phyloP scores from a whole-genome alignment of 1,140 invertebrate genomes.

The Elymnias hypermnestra region DNA sequence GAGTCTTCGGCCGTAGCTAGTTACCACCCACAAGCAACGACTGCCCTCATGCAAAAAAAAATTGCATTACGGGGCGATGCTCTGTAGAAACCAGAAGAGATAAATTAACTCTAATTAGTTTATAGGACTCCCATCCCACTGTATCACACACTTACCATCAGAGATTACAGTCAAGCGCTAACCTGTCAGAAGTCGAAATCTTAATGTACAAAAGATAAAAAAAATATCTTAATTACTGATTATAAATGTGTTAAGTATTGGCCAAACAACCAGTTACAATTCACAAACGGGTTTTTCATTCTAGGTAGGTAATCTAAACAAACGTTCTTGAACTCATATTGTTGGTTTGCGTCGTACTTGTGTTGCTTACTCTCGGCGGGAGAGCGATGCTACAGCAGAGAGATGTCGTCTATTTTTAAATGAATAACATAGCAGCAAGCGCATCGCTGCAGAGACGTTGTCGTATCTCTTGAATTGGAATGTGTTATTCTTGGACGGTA shows the following conservation, averaged over 20 bases:
- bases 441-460: constrained; percentile 26
- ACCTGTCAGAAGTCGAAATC: too few relatives aligned
- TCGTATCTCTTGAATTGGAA: constrained; percentile 5
- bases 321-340: constrained; percentile 35
- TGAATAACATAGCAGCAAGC: constrained; percentile 45
- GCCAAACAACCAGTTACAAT: constrained; percentile 19
- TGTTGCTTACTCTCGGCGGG: constrained; percentile 61
- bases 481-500: constrained; percentile 3
- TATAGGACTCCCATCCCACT: too few relatives aligned
- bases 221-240: constrained; percentile 11
- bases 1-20: too few relatives aligned
- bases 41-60: too few relatives aligned
- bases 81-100: too few relatives aligned
- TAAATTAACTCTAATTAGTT: too few relatives aligned
- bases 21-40: too few relatives aligned
- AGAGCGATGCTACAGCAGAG: constrained; percentile 62
- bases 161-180: too few relatives aligned
- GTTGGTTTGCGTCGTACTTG: constrained; percentile 38
- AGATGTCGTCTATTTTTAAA: constrained; percentile 70
- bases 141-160: too few relatives aligned
- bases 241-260: constrained; percentile 11
- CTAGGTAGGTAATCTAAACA: constrained; percentile 43
- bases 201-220: too few relatives aligned
- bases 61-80: too few relatives aligned
- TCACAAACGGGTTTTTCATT: background rate